A percentile compares a stretch with the other conserved stretches of the same genome.
Conservation (phyloP, 1,140 invertebrate species). For the Diabrotica virgifera region DNA sequence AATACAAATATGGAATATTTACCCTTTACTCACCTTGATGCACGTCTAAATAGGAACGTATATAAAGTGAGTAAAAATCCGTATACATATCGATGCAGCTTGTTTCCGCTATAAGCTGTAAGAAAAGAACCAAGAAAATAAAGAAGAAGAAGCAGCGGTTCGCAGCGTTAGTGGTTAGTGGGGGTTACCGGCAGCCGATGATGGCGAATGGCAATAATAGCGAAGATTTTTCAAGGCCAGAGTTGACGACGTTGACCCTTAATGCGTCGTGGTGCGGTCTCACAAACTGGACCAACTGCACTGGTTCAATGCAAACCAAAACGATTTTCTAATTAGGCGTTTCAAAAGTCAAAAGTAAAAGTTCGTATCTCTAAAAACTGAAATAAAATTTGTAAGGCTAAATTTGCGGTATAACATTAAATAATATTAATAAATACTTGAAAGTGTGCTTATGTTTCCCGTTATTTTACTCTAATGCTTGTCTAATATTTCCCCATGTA, state of each 20-base stretch:
- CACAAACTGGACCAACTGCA: constrained; percentile 4
- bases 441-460: too few species aligned
- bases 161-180: not conserved
- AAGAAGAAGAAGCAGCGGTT: not conserved
- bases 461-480: too few species aligned
- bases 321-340: not conserved
- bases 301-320: not conserved
- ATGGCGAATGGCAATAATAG: constrained; percentile 15
- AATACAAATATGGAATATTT: too few species aligned
- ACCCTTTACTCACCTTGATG: not conserved
- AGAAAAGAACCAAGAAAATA: not conserved
- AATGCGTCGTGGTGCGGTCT: constrained; percentile 7
- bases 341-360: too few species aligned
- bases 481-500: too few species aligned
- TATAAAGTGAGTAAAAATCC: not conserved
- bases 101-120: constrained; percentile 15
- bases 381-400: too few species aligned
- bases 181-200: constrained; percentile 1
- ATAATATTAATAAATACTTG: too few species aligned
- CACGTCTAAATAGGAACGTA: not conserved
- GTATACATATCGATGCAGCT: constrained; percentile 10
- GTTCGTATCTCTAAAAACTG: too few species aligned
- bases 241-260: constrained; percentile 14
- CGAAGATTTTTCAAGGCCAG: constrained; percentile 15
- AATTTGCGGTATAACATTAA: too few species aligned